Base-by-base conservation (phyloP, 35 echinoderm and acorn worm genomes). In the Diadema setosum region DNA sequence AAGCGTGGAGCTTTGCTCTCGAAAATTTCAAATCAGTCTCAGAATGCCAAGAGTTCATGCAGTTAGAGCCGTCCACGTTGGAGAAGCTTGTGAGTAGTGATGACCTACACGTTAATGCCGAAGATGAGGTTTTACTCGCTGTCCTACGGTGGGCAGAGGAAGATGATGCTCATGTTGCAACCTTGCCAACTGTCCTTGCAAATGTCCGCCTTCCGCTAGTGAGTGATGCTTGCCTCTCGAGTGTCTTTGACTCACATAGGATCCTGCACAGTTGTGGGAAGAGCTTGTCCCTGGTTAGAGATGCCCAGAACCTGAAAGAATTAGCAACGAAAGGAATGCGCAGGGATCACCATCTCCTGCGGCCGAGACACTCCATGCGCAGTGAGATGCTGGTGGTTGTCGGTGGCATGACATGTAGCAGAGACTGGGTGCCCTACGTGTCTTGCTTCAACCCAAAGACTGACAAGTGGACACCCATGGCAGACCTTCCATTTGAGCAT, bases 281-380 rank as follows among this genome's bases (percentile, higher is more conserved):
- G 26, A 78, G 69, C n/a, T 26, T 60, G 4, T 65, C 85, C 18
- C 61, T 85, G 20, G 46, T 98, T 7, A 90, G 86, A 52, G 95
- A 98, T 32, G 95, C 95, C 56, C 87, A 87, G 46, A 88, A 76
- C 70, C 89, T 93, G 37, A 85, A 94, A 82, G 88, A 87, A 12
- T 44, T 94, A 18, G 81, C 73, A 17, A 85, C 57, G 25, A 91
- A 94, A 46, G 91, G 84, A 20, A 88, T 88, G 33, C 88, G 84
- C 7, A 78, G 89, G 2, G 43, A 87, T 21, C 46, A 80, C 34
- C 29, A 41, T 5, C 81, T 86, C 5, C 90, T 93, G 16, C 80
- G 69, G 40, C 95, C 91, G 8, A 70, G 95, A 69, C 59, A 67
- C 18, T 81, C 82, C 0, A 75, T 74, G 42, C 74, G 31, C 31